phyloP scores from a whole-genome alignment of 2,888 invertebrate genomes.

The Andrena bicolor region DNA sequence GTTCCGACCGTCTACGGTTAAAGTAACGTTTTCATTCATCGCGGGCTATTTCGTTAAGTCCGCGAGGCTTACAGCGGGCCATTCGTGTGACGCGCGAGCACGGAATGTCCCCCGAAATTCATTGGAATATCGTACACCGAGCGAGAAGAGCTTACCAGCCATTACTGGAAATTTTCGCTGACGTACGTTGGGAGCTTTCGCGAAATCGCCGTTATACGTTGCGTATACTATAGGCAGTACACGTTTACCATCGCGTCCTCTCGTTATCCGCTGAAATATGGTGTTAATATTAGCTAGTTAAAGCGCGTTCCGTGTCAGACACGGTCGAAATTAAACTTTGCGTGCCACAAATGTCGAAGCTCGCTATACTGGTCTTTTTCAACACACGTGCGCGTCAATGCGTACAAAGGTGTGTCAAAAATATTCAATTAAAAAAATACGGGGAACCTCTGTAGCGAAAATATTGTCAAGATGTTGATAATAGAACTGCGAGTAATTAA shows the following conservation, averaged over 20 bases:
- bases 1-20: conserved; percentile 27
- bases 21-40: conserved; percentile 73
- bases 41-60: conserved; percentile 70
- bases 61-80: conserved; percentile 55
- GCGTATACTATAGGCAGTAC: not conserved
- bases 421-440: too few relatives aligned
- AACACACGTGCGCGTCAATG: not conserved
- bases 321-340: conserved; percentile 31
- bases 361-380: not conserved
- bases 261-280: conserved; percentile 57
- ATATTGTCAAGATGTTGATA: too few relatives aligned
- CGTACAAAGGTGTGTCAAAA: too few relatives aligned
- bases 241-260: conserved; percentile 33
- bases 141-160: conserved; percentile 63
- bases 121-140: conserved; percentile 40
- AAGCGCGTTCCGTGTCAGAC: conserved; percentile 22
- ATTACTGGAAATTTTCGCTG: conserved; percentile 66
- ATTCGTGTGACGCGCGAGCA: conserved; percentile 50
- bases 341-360: not conserved
- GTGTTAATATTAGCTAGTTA: conserved; percentile 47
- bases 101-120: conserved; percentile 62
- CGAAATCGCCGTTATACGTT: conserved; percentile 39
- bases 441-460: too few relatives aligned
- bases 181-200: conserved; percentile 60
- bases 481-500: too few relatives aligned